phyloP scores from a whole-genome alignment of 2,888 invertebrate species.

The Augiades crinisus region DNA sequence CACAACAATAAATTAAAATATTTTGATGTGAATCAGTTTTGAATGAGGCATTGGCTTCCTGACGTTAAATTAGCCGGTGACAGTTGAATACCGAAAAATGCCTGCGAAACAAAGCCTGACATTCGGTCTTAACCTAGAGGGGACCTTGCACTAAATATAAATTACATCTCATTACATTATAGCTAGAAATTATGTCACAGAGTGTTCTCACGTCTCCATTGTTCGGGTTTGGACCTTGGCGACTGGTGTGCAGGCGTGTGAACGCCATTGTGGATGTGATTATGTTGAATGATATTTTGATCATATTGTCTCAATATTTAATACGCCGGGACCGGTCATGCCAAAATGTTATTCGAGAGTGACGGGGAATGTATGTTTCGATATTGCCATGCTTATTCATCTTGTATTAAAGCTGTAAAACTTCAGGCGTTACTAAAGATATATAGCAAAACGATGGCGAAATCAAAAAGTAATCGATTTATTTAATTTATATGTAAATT shows the following conservation, averaged over 20 bases:
- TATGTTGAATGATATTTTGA: constrained; percentile 24
- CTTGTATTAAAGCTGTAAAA: too few relatives aligned
- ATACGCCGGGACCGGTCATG: too few relatives aligned
- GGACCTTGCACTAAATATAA: constrained; percentile 68
- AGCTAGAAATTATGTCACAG: constrained; percentile 63
- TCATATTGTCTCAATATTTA: constrained; percentile 24
- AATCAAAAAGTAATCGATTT: too few relatives aligned
- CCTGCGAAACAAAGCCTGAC: constrained; percentile 16
- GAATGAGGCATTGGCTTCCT: not conserved
- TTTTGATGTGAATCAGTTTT: too few relatives aligned
- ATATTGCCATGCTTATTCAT: too few relatives aligned
- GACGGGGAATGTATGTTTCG: too few relatives aligned
- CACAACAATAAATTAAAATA: too few relatives aligned
- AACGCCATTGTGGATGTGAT: constrained; percentile 17
- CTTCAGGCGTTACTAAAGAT: too few relatives aligned
- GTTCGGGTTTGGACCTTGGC: constrained; percentile 22
- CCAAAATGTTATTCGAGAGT: too few relatives aligned
- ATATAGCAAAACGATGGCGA: too few relatives aligned
- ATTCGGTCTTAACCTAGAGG: constrained; percentile 35
- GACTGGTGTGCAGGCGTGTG: constrained; percentile 23
- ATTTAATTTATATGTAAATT: too few relatives aligned
- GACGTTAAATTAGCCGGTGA: not conserved
- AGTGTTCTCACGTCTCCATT: constrained; percentile 54
- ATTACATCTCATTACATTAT: constrained; percentile 54
- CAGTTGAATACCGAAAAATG: not conserved